Percentiles rank a stretch among this genome's conserved stretches.
Conservation (phyloP, 2,113 vertebrate species). For the Antechinus flavipes region DNA sequence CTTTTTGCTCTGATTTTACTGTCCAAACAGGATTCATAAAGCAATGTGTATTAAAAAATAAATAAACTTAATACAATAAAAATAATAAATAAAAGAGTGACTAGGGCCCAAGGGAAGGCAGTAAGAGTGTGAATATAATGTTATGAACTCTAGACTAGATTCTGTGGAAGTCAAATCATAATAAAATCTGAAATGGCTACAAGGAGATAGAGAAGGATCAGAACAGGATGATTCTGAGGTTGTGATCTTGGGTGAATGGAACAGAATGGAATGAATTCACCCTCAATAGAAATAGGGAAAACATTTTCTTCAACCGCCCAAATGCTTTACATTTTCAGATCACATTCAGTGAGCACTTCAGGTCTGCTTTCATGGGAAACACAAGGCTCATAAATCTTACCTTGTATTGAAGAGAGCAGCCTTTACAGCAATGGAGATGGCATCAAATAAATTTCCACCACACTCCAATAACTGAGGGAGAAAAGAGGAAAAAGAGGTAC, state of each 20-base stretch:
- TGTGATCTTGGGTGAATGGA: neutral
- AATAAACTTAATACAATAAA: too few relatives aligned
- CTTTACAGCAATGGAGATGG: conserved; percentile 95
- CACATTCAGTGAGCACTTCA: neutral
- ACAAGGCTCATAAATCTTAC: conserved; percentile 81
- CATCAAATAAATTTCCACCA: conserved; percentile 96
- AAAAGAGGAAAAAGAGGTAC: neutral
- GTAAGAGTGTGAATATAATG: neutral
- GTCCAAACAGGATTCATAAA: too few relatives aligned
- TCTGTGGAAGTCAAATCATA: neutral
- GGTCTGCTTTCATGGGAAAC: neutral
- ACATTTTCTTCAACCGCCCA: neutral
- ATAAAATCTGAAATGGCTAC: neutral
- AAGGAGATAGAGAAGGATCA: neutral
- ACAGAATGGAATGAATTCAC: neutral
- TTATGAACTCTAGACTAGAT: neutral
- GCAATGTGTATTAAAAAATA: too few relatives aligned
- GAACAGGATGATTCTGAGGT: neutral
- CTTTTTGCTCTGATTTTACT: too few relatives aligned
- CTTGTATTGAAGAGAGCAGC: conserved; percentile 98
- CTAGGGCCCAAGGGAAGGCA: neutral
- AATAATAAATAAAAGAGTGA: neutral
- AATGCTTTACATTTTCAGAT: neutral
- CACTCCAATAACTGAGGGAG: conserved; percentile 92
- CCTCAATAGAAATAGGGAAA: neutral